Evolutionary conservation across 2,888 invertebrate species (phyloP), one percentile per base, ranked within the genome.

Genomic region (Cheilosia soror): DNA sequence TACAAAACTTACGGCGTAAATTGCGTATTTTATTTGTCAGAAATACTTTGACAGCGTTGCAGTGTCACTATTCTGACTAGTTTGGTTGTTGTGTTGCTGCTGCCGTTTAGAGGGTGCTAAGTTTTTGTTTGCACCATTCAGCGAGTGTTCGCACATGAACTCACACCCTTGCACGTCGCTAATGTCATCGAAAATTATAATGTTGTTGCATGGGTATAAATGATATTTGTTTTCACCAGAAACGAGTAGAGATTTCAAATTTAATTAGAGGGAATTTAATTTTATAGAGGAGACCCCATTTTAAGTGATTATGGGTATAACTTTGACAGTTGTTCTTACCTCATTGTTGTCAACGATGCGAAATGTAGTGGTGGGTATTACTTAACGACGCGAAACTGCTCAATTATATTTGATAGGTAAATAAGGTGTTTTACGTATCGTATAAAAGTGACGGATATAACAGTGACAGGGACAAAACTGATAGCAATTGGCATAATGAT

Each of bases 1-100:
- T 51, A 13, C 40, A 31, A 40, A 79, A 79, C 78, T 79, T 72
- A 58, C 27, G 57, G 65, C 72, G 58, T 72, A 79, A 79, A 79
- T 72, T 79, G 78, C 71, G 72, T 79, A 72, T 66, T 79, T 72
- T 72, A 58, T 79, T 72, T 63, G 72, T 65, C 27, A 33, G 55
- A 25, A 75, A 62, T 62, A 55, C 69, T 77, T 77, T 77, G 69
- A 69, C 62, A 62, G 47, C 25, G 37, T 25, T 33, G 25, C 5
- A 40, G 13, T 66, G 40, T 58, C 57, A 66, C 47, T 60, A 40
- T 33, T 76, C 25, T 33, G 11, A 66, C 2, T 33, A 49, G 31
- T 5, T 4, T 6, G n/a, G 47, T 15, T 20, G 20, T 20, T 20
- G 20, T 47, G 37, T 37, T 37, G 11, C 15, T 40, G 44, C 29